Conservation (phyloP, 2,113 vertebrate species). For the Gorsachius goisagi region DNA sequence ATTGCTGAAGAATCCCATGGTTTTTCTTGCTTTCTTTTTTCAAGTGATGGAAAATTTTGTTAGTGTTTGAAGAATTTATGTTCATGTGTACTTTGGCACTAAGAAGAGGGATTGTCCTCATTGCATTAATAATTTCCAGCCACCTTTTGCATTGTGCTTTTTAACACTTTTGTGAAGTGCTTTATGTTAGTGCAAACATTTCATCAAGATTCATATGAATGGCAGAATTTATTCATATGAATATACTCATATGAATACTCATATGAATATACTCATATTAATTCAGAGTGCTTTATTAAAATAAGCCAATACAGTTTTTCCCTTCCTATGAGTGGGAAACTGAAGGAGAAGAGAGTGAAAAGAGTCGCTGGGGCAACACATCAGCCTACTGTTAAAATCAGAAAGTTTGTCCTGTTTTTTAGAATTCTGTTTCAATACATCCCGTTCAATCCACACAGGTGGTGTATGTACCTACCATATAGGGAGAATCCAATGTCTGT, state of each 20-base stretch:
- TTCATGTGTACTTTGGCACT: not conserved
- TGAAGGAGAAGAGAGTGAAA: not conserved
- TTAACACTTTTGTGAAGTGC: not conserved
- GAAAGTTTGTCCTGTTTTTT: not conserved
- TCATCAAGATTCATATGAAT: not conserved
- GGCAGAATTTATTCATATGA: not conserved
- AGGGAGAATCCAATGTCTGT: fast-evolving
- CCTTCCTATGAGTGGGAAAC: not conserved
- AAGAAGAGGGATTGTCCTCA: not conserved
- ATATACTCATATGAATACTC: not conserved
- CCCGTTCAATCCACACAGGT: not conserved
- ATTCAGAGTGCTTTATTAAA: not conserved
- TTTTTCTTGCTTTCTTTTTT: not conserved
- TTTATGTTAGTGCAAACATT: not conserved
- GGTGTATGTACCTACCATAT: no score
- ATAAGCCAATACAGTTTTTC: not conserved
- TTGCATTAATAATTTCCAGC: not conserved
- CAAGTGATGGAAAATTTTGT: not conserved
- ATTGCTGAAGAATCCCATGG: not conserved
- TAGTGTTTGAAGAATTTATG: not conserved
- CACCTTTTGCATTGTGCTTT: not conserved
- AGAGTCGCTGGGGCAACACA: not conserved
- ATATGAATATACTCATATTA: not conserved
- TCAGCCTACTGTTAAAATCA: not conserved
- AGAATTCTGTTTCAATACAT: not conserved